Evolutionary conservation across 2,888 invertebrate species (phyloP).

Genomic region (Protula sp.): DNA sequence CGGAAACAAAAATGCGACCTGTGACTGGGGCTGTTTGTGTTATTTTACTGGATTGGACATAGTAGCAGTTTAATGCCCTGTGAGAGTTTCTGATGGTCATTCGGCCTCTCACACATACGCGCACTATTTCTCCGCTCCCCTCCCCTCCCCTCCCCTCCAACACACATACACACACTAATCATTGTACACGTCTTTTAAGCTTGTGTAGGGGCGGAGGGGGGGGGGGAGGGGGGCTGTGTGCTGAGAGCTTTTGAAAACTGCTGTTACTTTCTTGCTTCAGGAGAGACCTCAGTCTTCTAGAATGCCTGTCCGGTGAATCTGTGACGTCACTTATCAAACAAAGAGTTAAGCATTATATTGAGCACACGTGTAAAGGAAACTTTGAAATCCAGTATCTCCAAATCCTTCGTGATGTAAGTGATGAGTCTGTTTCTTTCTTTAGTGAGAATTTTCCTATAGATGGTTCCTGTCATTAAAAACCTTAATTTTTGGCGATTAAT

Average conservation of each 20-base stretch:
- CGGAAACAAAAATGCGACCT: too few species aligned
- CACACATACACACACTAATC: too few species aligned
- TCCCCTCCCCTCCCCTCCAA: too few species aligned
- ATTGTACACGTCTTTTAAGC: neutral
- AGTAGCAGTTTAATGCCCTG: neutral
- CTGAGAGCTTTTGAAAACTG: neutral
- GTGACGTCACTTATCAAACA: constrained; percentile 77
- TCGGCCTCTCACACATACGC: too few species aligned
- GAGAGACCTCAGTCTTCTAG: constrained; percentile 65
- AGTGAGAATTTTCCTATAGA: too few species aligned
- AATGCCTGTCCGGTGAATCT: constrained; percentile 77
- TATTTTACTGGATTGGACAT: too few species aligned
- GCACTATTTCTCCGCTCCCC: too few species aligned
- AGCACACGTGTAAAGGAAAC: constrained; percentile 75
- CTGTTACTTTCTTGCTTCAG: constrained; percentile 25
- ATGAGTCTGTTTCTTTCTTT: too few species aligned
- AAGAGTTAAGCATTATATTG: constrained; percentile 78
- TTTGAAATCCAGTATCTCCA: constrained; percentile 77
- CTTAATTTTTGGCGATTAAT: too few species aligned
- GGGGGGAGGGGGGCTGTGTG: neutral
- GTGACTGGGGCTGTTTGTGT: too few species aligned
- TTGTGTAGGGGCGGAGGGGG: too few species aligned
- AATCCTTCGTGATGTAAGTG: constrained; percentile 65
- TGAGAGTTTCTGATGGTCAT: neutral
- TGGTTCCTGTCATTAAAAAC: too few species aligned